Evolutionary conservation across 1,140 invertebrate species (phyloP), one percentile per base, ranked within the genome.

Genomic region (Neodiprion virginianus): DNA sequence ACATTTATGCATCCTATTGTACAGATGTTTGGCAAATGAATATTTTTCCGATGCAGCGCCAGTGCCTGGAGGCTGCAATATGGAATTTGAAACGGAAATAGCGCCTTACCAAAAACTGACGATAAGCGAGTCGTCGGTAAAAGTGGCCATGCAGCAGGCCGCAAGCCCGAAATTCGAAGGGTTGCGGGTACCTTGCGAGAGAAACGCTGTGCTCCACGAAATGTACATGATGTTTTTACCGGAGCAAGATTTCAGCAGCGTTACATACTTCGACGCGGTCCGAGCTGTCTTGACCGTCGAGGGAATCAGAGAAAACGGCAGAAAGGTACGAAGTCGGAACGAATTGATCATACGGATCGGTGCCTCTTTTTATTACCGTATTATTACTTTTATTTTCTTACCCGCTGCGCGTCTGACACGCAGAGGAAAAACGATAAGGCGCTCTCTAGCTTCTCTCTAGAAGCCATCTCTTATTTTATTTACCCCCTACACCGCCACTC

Each of bases 31-130:
- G 28, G 69, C 74, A 61, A 21, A 48, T 40, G 69, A 73, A 69
- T 71, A 72, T 75, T 76, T 74, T 71, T 79, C 28, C 28, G 28
- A 40, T 76, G 73, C 84, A 95, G 94, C 91, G 81, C 94, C 95
- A 7, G 88, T 95, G 79, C 94, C 94, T 66, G 95, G 95, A 74
- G 94, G 93, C 48, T 95, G 94, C 81, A 95, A 94, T 77, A 90
- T 94, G 89, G 92, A 93, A 79, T 92, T 92, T 78, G 83, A 90
- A 66, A 84, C 92, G n/a, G 85, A 91, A 79, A 90, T 90, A 74
- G 90, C 93, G 21, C 93, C 95, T 9, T 95, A 90, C 80, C 87
- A 94, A 77, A 86, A 86, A 49, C 78, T 93, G 1, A 77, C 74
- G 1, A 87, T 90, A 50, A 89, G 82, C 49, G 79, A 89, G 68